A percentile compares a stretch with the other conserved stretches of the same genome.
Conservation (phyloP, 1,140 invertebrate genomes). For the Brachionus manjavacas region DNA sequence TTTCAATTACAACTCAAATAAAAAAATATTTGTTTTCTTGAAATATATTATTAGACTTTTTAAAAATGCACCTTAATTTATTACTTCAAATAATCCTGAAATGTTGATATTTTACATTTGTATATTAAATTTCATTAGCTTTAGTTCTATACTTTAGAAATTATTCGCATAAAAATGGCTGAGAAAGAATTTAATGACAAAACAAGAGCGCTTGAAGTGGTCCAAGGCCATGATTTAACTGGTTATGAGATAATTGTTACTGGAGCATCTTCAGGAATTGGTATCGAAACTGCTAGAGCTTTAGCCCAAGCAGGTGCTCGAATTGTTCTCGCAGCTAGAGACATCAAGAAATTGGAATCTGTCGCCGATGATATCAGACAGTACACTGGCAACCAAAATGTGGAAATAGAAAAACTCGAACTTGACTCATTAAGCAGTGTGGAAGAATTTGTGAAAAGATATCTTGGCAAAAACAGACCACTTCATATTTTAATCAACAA, state of each 20-base stretch:
- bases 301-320: background rate
- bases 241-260: constrained; percentile 23
- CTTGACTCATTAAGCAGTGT: constrained; percentile 2
- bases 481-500: constrained; percentile 10
- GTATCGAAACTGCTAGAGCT: constrained; percentile 7
- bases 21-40: too few species aligned
- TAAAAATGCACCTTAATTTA: too few species aligned
- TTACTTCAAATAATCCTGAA: too few species aligned
- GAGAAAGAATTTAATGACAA: background rate
- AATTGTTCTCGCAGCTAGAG: background rate
- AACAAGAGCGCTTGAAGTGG: background rate
- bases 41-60: too few species aligned
- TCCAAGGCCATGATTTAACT: constrained; percentile 2
- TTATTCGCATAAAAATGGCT: background rate
- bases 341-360: background rate
- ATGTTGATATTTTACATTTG: too few species aligned
- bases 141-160: too few species aligned
- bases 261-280: constrained; percentile 13
- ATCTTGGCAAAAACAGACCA: background rate
- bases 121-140: too few species aligned
- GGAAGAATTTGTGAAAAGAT: background rate
- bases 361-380: constrained; percentile 3
- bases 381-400: background rate
- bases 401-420: background rate
- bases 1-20: too few species aligned